These are phyloP conservation scores for Parauchenoglanis punctatus DNA, from an alignment of 2,797 vertebrate genomes.

Conservation along the genomic window DNA sequence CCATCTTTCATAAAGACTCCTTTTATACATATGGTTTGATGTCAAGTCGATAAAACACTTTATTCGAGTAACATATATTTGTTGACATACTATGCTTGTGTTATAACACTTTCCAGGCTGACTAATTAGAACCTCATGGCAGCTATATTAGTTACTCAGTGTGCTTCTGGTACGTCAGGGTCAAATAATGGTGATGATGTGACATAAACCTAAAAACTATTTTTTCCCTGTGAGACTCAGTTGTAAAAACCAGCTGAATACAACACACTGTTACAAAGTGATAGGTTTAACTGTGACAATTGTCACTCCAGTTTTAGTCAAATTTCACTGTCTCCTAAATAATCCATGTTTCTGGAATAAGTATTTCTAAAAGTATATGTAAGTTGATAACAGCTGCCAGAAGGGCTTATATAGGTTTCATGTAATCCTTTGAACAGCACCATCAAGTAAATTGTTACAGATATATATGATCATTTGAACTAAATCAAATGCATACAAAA, in stretches of 20 bases:
- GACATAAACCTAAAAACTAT: not conserved
- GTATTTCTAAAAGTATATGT: not conserved
- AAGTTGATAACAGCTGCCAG: not conserved
- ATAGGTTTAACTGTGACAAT: not conserved
- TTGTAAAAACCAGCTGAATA: constrained; percentile 15
- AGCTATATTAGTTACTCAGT: not conserved
- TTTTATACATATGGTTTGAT: not conserved
- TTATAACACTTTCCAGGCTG: not conserved
- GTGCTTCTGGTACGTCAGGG: constrained; percentile 4
- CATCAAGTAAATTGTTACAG: not conserved
- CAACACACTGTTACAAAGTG: not conserved
- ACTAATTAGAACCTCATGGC: not conserved
- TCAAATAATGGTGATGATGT: not conserved
- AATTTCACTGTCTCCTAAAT: not conserved
- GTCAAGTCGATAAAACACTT: not conserved
- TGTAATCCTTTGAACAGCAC: not conserved
- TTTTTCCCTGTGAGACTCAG: not conserved
- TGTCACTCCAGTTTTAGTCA: not conserved
- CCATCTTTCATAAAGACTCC: not conserved
- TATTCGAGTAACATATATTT: not conserved
- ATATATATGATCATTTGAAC: not conserved
- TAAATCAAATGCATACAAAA: not conserved
- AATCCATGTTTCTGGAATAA: not conserved
- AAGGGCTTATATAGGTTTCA: not conserved
- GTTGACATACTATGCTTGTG: not conserved